Evolutionary conservation across 30 jellyfish, hydroid and myxozoan genomes (phyloP), one percentile per base, ranked within the genome.

Genomic region (Catostylus mosaicus): DNA sequence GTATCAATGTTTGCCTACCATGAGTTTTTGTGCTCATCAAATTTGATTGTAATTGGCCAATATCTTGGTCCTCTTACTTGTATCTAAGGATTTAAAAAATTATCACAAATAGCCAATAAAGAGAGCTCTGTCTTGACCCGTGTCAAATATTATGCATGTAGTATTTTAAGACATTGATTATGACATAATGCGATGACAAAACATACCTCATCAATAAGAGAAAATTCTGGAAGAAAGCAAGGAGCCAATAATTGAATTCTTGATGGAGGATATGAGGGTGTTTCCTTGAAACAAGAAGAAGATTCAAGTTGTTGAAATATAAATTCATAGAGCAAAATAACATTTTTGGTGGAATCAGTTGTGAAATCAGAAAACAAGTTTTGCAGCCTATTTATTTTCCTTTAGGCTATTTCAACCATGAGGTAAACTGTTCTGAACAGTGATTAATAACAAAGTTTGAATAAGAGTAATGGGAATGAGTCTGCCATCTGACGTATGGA

Each of bases 211-310:
- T 69, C 78, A 52, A 93, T 72, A n/a, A 72, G 70, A 16, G 93
- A 60, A 6, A 82, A 75, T 60, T 93, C 97, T 20, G 98, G 98
- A 11, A 93, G 37, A 43, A 93, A 77, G 52, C 98, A 93, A 0
- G 98, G 98, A 54, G 98, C 95, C 51, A 93, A 47, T 61, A 93
- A 57, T 59, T 82, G 87, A 30, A 93, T 45, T 9, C 86, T 33
- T 26, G 93, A 67, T 23, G 84, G 64, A 14, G 97, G 96, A 63
- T 86, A 87, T 29, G 94, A 81, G 16, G 84, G 57, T 7, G 96
- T 74, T 43, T 75, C 97, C 98, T 93, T 70, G 66, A 61, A 63
- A 47, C 32, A 34, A 68, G 31, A 50, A 67, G 11, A 24, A 27
- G 5, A 57, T 38, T 26, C 60, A 75, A 24, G 14, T 30, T n/a